Evolutionary conservation across 2,797 vertebrate species (phyloP).

Genomic region (Trichosurus vulpecula): DNA sequence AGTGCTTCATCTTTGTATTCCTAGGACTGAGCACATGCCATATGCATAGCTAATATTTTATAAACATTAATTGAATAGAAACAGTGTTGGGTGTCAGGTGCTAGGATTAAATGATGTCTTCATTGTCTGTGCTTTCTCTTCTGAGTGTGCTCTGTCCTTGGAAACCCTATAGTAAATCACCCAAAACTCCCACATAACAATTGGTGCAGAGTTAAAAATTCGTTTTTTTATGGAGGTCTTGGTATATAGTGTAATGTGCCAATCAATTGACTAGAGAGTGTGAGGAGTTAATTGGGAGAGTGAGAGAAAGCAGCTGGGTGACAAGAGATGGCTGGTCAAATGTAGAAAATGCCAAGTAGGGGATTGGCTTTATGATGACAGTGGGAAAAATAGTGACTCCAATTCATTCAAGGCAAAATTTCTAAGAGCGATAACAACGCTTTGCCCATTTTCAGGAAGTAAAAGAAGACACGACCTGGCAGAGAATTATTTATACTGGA

Average conservation of each 20-base stretch:
- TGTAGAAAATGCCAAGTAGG: not conserved
- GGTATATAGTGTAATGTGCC: not conserved
- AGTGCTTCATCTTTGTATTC: not conserved
- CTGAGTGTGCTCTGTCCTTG: not conserved
- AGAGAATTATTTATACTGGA: constrained; percentile 40
- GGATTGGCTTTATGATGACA: constrained; percentile 31
- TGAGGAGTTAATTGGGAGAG: constrained; percentile 34
- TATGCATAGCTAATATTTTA: not conserved
- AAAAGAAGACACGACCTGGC: constrained; percentile 32
- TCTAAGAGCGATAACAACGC: constrained; percentile 11
- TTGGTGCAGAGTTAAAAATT: constrained; percentile 1
- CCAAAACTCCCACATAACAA: not conserved
- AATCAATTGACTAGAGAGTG: not conserved
- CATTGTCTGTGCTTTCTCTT: not conserved
- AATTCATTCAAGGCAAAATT: constrained; percentile 26
- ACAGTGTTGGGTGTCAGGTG: not conserved
- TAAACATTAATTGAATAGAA: not conserved
- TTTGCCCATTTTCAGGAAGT: constrained; percentile 38
- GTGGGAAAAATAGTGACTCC: constrained; percentile 42
- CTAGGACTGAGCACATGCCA: not conserved
- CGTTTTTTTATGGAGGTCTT: not conserved
- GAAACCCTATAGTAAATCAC: not conserved
- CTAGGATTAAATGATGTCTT: not conserved
- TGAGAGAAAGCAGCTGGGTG: constrained; percentile 12
- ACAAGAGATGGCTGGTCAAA: not conserved